These are phyloP conservation scores for Hylaeus volcanicus DNA, from an alignment of 1,140 invertebrate species.

Conservation along the genomic window DNA sequence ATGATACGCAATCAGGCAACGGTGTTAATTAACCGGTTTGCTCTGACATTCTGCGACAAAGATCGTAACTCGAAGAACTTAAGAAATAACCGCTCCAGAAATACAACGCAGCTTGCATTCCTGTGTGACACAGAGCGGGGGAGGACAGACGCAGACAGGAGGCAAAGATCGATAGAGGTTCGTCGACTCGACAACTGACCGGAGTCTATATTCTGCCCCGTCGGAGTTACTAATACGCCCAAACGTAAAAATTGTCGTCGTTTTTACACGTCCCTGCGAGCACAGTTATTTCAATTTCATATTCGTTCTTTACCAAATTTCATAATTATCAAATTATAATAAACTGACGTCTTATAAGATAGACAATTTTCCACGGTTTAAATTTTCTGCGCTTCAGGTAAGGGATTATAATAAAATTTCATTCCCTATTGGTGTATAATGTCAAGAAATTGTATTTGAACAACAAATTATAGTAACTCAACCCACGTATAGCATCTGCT, in stretches of 20 bases:
- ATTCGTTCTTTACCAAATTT: neutral
- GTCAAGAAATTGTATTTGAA: no score
- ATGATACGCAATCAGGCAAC: neutral
- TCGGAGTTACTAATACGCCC: slow-evolving; percentile 30
- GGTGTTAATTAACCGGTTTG: slow-evolving; percentile 24
- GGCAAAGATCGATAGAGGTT: slow-evolving; percentile 70
- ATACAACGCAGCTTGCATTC: slow-evolving; percentile 47
- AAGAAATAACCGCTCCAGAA: slow-evolving; percentile 28
- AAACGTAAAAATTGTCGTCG: slow-evolving; percentile 16
- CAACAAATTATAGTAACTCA: no score
- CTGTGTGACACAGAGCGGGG: slow-evolving; percentile 42
- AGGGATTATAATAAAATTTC: no score
- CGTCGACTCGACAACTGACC: slow-evolving; percentile 67
- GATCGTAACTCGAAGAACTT: slow-evolving; percentile 23
- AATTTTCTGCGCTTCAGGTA: no score
- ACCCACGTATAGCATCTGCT: no score
- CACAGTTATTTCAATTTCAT: neutral
- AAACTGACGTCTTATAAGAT: no score
- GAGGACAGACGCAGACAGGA: slow-evolving; percentile 57
- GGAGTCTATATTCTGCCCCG: slow-evolving; percentile 25
- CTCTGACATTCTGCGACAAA: neutral
- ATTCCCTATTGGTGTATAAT: no score
- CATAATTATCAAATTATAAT: no score
- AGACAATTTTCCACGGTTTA: no score
- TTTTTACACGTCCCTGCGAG: neutral